phyloP scores from a whole-genome alignment of 2,888 invertebrate species.

The Drosophila yooni region DNA sequence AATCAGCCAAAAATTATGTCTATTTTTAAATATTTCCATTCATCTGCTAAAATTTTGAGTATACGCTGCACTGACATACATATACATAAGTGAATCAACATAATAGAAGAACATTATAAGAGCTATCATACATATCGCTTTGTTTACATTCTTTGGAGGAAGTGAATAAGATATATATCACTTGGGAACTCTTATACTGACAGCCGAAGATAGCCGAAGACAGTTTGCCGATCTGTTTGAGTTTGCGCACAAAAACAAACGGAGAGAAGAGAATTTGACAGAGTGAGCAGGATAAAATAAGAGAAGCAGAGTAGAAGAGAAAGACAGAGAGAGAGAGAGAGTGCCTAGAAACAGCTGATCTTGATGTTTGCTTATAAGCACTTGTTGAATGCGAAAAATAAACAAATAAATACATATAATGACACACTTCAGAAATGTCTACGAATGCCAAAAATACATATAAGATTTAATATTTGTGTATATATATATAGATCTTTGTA shows the following conservation, averaged over 20 bases:
- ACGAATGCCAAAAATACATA: conserved; percentile 4
- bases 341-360: conserved; percentile 42
- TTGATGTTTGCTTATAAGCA: conserved; percentile 50
- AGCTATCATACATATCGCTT: conserved; percentile 36
- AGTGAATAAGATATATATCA: conserved; percentile 24
- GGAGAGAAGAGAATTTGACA: conserved; percentile 5
- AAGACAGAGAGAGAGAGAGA: conserved; percentile 1
- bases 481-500: conserved; percentile 36
- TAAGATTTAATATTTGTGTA: conserved; percentile 24
- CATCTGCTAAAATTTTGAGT: conserved; percentile 56
- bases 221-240: conserved; percentile 28
- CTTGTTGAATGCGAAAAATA: conserved; percentile 33
- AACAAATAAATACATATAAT: conserved; percentile 30
- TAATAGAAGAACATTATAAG: conserved; percentile 49
- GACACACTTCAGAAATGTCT: conserved; percentile 44
- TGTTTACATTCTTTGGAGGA: conserved; percentile 64
- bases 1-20: conserved; percentile 54
- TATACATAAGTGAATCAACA: conserved; percentile 20
- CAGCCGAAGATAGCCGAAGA: conserved; percentile 32
- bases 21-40: conserved; percentile 62
- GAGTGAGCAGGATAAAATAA: background rate
- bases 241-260: conserved; percentile 42
- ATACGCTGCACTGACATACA: conserved; percentile 66
- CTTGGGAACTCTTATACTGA: conserved; percentile 56
- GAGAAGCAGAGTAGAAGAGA: conserved; percentile 9